phyloP scores from a whole-genome alignment of 1,140 invertebrate species.

The Phocides pigmalion region DNA sequence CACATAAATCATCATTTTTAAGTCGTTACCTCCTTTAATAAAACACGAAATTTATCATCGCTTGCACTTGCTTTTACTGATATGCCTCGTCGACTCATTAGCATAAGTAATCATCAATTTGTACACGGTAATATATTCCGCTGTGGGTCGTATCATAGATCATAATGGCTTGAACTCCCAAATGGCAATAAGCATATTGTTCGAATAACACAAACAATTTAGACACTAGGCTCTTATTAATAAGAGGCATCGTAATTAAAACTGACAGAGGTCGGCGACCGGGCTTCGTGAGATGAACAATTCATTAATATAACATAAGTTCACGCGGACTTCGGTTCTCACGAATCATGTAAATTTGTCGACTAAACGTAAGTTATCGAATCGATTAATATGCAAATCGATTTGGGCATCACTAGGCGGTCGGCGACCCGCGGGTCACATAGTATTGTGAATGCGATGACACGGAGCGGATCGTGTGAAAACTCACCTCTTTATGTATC shows the following conservation, averaged over 20 bases:
- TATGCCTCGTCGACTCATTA: slow-evolving; percentile 20
- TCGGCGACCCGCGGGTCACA: slow-evolving; percentile 74
- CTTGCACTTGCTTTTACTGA: slow-evolving; percentile 23
- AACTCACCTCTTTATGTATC: slow-evolving; percentile 16
- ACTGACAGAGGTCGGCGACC: slow-evolving; percentile 70
- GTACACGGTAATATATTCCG: slow-evolving; percentile 11
- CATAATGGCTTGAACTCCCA: slow-evolving; percentile 27
- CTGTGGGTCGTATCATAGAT: slow-evolving; percentile 1
- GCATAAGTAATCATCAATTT: slow-evolving; percentile 29
- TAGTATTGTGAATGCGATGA: slow-evolving; percentile 64
- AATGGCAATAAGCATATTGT: slow-evolving; percentile 18
- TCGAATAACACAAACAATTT: slow-evolving; percentile 22
- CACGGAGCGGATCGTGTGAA: slow-evolving; percentile 62
- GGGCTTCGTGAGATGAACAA: slow-evolving; percentile 67
- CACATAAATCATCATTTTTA: slow-evolving; percentile 32
- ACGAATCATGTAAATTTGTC: slow-evolving; percentile 83
- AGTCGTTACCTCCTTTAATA: slow-evolving; percentile 26
- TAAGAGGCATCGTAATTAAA: slow-evolving; percentile 62
- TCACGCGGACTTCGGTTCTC: slow-evolving; percentile 78
- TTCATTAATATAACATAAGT: slow-evolving; percentile 84
- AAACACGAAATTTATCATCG: slow-evolving; percentile 31
- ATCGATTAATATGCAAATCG: slow-evolving; percentile 83
- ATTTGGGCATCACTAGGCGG: slow-evolving; percentile 78
- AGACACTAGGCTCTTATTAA: slow-evolving; percentile 38
- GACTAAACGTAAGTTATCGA: slow-evolving; percentile 81